Base-by-base conservation (phyloP, 2,797 vertebrate genomes). In the Basileuterus tristriatus region DNA sequence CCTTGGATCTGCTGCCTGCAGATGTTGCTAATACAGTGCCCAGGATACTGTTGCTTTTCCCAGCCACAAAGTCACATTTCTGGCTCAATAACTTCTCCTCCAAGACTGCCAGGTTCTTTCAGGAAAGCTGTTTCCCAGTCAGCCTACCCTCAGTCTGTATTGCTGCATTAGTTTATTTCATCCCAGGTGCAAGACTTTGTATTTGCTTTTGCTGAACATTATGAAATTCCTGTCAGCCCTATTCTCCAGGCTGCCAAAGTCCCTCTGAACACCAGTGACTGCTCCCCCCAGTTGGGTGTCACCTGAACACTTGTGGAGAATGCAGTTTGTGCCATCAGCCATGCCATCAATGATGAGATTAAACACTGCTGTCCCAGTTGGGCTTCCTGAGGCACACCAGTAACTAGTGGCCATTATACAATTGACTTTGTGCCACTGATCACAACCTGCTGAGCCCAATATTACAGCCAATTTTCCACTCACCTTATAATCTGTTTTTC, bases 381-480 rank as follows among this genome's bases (percentile, higher is more conserved):
- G 39, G 23, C 36, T 53, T 84, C 41, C 81, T 84, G 67, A 67
- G 55, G 43, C 59, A 82, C 11, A 49, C 24, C 55, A 50, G 6
- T 34, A 75, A 24, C 55, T 86, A 69, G 34, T 76, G 36, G 50
- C 30, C n/a, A 71, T 26, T 46, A 39, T 22, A 52, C 27, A 86
- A 52, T 11, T 58, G 71, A 68, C 37, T 75, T 60, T 47, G 49
- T 34, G 5, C 64, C 67, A 72, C 65, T 47, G 43, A 78, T 75
- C 37, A 69, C 65, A 71, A 60, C 37, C 21, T 60, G 30, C 68
- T 78, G 64, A 87, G 52, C 37, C 64, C 4, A 82, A 8, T 13
- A 62, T 15, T 44, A 41, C 60, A 89, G 93, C 52, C 1, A 87
- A 55, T 81, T 94, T 96, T 88, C 91, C 80, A 88, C 32, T 83